These are phyloP conservation scores for Folsomia candida DNA, from an alignment of 2,888 invertebrate species.

Conservation along the genomic window DNA sequence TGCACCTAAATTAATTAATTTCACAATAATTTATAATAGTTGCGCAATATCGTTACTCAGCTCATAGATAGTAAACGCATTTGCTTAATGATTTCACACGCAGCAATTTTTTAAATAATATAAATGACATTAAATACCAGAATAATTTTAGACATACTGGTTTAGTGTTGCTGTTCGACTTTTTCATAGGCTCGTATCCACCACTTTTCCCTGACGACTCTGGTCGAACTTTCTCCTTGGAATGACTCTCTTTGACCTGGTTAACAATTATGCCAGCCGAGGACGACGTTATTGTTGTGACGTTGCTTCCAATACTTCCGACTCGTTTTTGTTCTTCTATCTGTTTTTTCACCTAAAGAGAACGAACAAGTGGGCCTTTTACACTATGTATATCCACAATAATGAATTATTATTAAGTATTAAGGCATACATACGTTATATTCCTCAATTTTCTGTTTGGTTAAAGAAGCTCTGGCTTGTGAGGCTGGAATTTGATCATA, in stretches of 20 bases:
- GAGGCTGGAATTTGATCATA: too few species aligned
- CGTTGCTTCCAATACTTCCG: background rate
- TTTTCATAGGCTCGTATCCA: too few species aligned
- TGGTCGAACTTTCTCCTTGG: slow-evolving; percentile 39
- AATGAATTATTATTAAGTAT: slow-evolving; percentile 1
- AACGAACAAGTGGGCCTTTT: slow-evolving; percentile 4
- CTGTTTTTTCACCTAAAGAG: slow-evolving; percentile 38
- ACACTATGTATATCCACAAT: background rate
- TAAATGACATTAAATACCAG: too few species aligned
- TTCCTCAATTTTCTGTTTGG: slow-evolving; percentile 68
- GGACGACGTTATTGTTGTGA: background rate
- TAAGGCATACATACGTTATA: slow-evolving; percentile 58
- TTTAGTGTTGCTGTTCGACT: background rate
- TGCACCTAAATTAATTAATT: background rate
- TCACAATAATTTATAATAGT: too few species aligned
- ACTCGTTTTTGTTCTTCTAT: slow-evolving; percentile 43
- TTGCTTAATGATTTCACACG: too few species aligned
- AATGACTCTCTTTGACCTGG: background rate
- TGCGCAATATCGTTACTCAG: too few species aligned
- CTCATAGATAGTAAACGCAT: too few species aligned
- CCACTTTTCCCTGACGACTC: slow-evolving; percentile 21
- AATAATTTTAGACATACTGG: background rate
- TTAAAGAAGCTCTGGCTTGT: slow-evolving; percentile 72
- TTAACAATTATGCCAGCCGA: background rate
- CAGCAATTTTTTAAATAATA: too few species aligned